These are phyloP conservation scores for Caenorhabditis sinica DNA, from an alignment of 2,888 invertebrate species.

Conservation along the genomic window DNA sequence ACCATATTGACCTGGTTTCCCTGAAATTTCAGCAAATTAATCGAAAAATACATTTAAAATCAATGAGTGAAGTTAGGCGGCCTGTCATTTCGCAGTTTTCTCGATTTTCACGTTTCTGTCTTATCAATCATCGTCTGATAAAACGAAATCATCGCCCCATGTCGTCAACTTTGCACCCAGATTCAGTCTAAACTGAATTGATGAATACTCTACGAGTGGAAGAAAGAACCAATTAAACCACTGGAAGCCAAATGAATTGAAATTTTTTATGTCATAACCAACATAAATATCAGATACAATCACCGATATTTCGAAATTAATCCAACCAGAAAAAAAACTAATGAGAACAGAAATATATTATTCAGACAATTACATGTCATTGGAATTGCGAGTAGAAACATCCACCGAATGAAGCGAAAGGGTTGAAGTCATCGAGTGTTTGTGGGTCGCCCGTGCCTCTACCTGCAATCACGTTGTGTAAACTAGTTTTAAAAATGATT, in stretches of 20 bases:
- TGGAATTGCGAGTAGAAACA: conserved; percentile 62
- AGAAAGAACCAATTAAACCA: not conserved
- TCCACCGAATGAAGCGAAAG: conserved; percentile 60
- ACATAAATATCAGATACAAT: not conserved
- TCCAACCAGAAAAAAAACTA: conserved; percentile 18
- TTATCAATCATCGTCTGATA: conserved; percentile 47
- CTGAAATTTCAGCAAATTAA: not conserved
- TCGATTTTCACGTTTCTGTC: conserved; percentile 35
- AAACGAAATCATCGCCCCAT: not conserved
- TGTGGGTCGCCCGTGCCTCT: conserved; percentile 66
- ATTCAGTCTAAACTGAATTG: not conserved
- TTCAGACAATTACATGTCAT: conserved; percentile 28
- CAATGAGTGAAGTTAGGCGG: not conserved
- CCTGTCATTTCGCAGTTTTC: conserved; percentile 9
- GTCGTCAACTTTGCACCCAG: conserved; percentile 22
- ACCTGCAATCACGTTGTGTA: conserved; percentile 53
- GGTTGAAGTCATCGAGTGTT: conserved; percentile 63
- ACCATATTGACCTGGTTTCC: conserved; percentile 51
- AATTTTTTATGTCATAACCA: conserved; percentile 30
- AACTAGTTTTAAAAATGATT: conserved; percentile 32
- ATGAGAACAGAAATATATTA: conserved; percentile 8
- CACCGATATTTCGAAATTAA: conserved; percentile 37
- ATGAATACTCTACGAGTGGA: conserved; percentile 1
- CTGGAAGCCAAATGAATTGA: not conserved
- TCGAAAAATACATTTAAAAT: not conserved